phyloP scores from a whole-genome alignment of 2,113 vertebrate species.

The Odontesthes bonariensis region DNA sequence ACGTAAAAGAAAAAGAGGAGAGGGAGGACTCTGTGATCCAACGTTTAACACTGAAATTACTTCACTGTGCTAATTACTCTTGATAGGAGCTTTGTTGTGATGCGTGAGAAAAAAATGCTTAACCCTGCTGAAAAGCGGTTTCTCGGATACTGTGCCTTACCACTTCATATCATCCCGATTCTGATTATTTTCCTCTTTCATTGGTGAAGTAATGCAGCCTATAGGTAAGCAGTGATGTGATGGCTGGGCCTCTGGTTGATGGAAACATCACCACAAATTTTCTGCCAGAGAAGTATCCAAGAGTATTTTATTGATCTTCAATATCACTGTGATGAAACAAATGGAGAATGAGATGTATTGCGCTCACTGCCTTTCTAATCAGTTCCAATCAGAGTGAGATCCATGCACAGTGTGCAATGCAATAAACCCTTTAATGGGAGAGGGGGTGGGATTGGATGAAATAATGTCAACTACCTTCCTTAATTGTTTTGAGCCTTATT shows the following conservation, averaged over 20 bases:
- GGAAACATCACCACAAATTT: no score
- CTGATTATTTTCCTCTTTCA: neutral
- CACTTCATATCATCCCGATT: neutral
- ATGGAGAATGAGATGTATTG: neutral
- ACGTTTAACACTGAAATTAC: conserved; percentile 1
- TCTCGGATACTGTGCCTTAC: no score
- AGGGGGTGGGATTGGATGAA: conserved; percentile 1
- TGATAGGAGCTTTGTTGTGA: conserved; percentile 5
- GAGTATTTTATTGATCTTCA: neutral
- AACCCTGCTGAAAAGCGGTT: neutral
- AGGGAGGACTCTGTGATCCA: neutral
- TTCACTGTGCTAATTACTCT: conserved; percentile 24
- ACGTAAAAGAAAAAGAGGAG: neutral
- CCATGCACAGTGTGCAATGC: neutral
- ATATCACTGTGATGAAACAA: conserved; percentile 1
- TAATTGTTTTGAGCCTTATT: conserved; percentile 9
- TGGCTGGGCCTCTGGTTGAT: neutral
- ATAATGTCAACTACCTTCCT: neutral
- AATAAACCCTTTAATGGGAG: conserved; percentile 9
- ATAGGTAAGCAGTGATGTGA: neutral
- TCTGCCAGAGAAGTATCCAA: no score
- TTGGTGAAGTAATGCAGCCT: conserved; percentile 4
- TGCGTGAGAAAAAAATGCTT: neutral
- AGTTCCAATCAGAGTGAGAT: conserved; percentile 4
- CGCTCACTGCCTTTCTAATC: conserved; percentile 2